Base-by-base conservation (phyloP, 2,113 vertebrate genomes). In the Neopipo cinnamomea region DNA sequence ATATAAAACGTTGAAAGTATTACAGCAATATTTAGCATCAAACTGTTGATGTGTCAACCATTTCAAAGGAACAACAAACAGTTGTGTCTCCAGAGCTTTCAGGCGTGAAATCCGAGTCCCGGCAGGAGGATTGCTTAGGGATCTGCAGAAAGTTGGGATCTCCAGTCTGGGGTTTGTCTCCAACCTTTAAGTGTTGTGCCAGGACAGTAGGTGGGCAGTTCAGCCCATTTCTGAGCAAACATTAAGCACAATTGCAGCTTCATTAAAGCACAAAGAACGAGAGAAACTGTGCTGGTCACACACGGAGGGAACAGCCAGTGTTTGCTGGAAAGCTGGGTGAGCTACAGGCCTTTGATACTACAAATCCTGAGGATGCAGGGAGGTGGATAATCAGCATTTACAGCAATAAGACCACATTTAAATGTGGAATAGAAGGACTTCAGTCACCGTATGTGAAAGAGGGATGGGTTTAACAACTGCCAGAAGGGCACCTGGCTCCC, bases 21-120 rank as follows among this genome's bases (percentile, higher is more conserved):
- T 98, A 98, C 98, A 99, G 99, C 99, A 99, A 99, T 99, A 99
- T 98, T 98, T 67, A 98, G 94, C 94, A 95, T 95, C 94, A 11
- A 95, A 66, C 96, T 95, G 70, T 92, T 95, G 96, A 88, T 82
- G 88, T 94, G 49, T 68, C 94, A 59, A 59, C 80, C 93, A 12
- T 95, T 90, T 86, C 95, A 89, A 88, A 96, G 92, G 93, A 94
- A 91, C 46, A 86, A 88, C 91, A 47, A 87, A 85, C 70, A 66
- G 53, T 11, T 85, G 47, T 23, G 41, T 53, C 58, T 82, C 85
- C 77, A 75, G 55, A 78, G 59, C 56, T 63, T 94, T 30, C 44
- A 80, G 39, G 33, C 39, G 5, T 31, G 63, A 74, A 52, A 81
- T 1, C 25, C 39, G 3, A 71, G 47, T 66, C 7, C 12, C 0